These are phyloP conservation scores for Lasioglossum marginatum DNA, from an alignment of 2,888 invertebrate genomes.

Conservation along the genomic window DNA sequence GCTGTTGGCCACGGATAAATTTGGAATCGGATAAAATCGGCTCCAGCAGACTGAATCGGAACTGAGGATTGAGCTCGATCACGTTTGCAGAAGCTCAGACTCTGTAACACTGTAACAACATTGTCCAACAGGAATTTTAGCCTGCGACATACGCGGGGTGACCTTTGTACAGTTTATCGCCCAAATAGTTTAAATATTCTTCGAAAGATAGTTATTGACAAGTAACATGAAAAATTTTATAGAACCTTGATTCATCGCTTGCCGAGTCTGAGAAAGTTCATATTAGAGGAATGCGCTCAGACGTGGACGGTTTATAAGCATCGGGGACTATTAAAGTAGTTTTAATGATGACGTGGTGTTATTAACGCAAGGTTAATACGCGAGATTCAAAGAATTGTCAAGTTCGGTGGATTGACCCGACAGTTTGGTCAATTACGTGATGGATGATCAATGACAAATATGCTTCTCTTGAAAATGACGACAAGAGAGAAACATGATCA, in stretches of 20 bases:
- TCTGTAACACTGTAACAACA: not conserved
- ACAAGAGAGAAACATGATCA: not conserved
- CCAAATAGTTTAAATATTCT: not conserved
- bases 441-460: not conserved
- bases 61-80: not conserved
- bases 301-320: slow-evolving; percentile 3
- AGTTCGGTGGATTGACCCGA: slow-evolving; percentile 4
- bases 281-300: not conserved
- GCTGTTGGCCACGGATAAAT: not conserved
- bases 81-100: not conserved
- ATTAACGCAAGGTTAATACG: slow-evolving; percentile 50
- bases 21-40: not conserved
- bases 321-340: slow-evolving; percentile 46
- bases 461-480: not conserved
- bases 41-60: not conserved
- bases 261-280: not conserved
- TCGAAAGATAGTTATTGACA: not conserved
- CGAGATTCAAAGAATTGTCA: slow-evolving; percentile 41
- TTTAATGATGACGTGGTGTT: slow-evolving; percentile 49
- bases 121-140: not conserved
- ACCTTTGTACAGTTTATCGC: not conserved
- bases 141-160: not conserved
- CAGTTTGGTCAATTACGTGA: slow-evolving; percentile 31
- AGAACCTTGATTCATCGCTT: not conserved
- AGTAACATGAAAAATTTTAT: not conserved